A percentile compares a stretch with the other conserved stretches of the same genome.
These are phyloP conservation scores for Lophius americanus DNA, from an alignment of 2,797 vertebrate genomes.

Conservation along the genomic window DNA sequence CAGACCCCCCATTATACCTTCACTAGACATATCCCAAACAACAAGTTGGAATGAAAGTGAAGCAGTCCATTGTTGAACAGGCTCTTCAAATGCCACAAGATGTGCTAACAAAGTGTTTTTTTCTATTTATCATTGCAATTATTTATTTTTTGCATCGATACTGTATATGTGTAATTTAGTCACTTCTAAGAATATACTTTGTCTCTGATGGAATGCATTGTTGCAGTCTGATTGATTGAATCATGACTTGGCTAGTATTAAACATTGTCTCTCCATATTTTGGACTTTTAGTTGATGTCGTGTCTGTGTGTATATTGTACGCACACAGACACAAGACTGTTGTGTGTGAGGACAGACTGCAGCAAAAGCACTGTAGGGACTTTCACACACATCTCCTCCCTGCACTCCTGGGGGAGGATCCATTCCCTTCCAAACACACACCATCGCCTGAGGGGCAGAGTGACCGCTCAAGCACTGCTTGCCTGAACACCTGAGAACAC, in stretches of 20 bases:
- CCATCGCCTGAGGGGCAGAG: slow-evolving; percentile 78
- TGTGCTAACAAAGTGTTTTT: too few relatives aligned
- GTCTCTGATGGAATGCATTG: neutral
- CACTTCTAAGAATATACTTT: too few relatives aligned
- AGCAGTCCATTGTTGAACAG: too few relatives aligned
- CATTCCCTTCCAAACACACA: slow-evolving; percentile 79
- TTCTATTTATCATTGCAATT: too few relatives aligned
- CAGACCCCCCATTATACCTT: too few relatives aligned
- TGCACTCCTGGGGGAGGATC: slow-evolving; percentile 79
- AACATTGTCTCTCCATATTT: neutral
- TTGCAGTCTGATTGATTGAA: neutral
- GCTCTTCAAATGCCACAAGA: too few relatives aligned
- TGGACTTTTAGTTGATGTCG: slow-evolving; percentile 3
- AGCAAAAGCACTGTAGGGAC: slow-evolving; percentile 68
- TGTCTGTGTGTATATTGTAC: neutral
- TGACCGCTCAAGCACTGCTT: slow-evolving; percentile 78
- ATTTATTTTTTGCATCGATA: too few relatives aligned
- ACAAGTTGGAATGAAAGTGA: too few relatives aligned
- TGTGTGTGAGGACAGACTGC: slow-evolving; percentile 70
- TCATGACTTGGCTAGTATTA: neutral
- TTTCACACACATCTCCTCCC: slow-evolving; percentile 66
- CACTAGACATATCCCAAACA: too few relatives aligned
- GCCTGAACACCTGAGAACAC: slow-evolving; percentile 32
- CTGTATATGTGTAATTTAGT: too few relatives aligned
- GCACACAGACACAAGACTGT: slow-evolving; percentile 22